A percentile compares a stretch with the other conserved stretches of the same genome.
Conservation (phyloP, 1,140 invertebrate genomes). For the Polypedilum pembai region DNA sequence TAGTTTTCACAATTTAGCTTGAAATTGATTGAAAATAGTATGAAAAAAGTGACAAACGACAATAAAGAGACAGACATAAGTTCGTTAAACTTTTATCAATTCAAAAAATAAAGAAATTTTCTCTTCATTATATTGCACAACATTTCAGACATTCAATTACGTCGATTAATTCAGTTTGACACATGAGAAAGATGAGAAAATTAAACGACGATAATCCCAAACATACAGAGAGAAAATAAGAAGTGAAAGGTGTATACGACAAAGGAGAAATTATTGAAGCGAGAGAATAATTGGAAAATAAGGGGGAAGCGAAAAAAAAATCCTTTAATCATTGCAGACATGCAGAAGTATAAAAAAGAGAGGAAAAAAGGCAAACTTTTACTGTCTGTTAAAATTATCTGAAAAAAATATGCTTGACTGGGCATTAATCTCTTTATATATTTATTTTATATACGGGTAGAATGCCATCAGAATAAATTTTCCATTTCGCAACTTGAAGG, state of each 20-base stretch:
- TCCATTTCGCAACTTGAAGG: too few species aligned
- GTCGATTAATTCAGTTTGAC: not conserved
- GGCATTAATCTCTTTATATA: constrained; percentile 10
- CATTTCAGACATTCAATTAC: constrained; percentile 6
- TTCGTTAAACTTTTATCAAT: too few species aligned
- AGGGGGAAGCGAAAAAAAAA: not conserved
- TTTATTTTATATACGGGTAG: not conserved
- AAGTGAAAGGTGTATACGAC: not conserved
- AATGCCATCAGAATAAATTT: too few species aligned
- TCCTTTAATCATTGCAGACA: not conserved
- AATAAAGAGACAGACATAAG: too few species aligned
- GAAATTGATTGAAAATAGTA: too few species aligned
- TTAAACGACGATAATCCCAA: not conserved
- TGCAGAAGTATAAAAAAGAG: not conserved
- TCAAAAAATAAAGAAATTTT: too few species aligned
- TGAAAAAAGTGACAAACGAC: too few species aligned
- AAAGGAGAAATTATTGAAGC: not conserved
- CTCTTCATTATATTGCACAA: not conserved
- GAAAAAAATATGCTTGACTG: not conserved
- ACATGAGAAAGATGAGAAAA: not conserved
- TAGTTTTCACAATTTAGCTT: too few species aligned
- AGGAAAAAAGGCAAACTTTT: not conserved
- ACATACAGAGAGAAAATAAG: not conserved
- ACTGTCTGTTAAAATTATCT: constrained; percentile 18
- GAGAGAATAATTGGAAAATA: constrained; percentile 7